Percentiles rank a stretch among this genome's conserved stretches.
phyloP scores from a whole-genome alignment of 2,113 vertebrate genomes.

The Ophiodon elongatus region DNA sequence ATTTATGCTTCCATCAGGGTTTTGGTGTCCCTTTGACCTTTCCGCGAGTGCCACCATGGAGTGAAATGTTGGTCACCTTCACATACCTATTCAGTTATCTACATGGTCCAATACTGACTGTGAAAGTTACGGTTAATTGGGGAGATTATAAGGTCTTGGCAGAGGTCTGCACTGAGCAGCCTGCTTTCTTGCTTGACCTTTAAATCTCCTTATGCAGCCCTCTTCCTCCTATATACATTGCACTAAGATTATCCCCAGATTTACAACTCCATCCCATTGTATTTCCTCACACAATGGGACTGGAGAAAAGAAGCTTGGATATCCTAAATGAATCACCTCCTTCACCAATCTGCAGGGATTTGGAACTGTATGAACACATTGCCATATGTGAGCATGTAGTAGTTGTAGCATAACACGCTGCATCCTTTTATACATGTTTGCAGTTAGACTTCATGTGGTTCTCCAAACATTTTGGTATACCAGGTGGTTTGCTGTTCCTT shows the following conservation, averaged over 20 bases:
- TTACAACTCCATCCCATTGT: conserved; percentile 60
- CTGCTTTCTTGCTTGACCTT: conserved; percentile 56
- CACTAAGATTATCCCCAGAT: conserved; percentile 57
- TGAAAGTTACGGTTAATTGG: conserved; percentile 25
- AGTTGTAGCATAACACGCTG: conserved; percentile 1
- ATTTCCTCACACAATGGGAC: conserved; percentile 57
- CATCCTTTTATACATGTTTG: conserved; percentile 8
- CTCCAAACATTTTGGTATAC: neutral
- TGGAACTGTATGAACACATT: conserved; percentile 43
- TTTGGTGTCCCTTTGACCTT: neutral
- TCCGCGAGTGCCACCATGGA: neutral
- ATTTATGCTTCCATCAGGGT: neutral
- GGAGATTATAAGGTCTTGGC: conserved; percentile 59
- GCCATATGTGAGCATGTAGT: conserved; percentile 37
- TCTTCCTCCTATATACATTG: conserved; percentile 9
- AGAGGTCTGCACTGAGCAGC: conserved; percentile 44
- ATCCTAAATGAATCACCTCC: conserved; percentile 59
- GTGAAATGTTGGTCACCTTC: neutral
- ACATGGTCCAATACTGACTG: neutral
- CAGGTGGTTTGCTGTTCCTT: neutral
- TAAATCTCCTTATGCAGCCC: conserved; percentile 55
- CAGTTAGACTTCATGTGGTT: neutral
- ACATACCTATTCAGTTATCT: conserved; percentile 18
- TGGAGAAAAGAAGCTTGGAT: conserved; percentile 52
- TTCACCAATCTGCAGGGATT: conserved; percentile 54